Base-by-base conservation (phyloP, 2,797 vertebrate species). In the Pachyuromys duprasi region DNA sequence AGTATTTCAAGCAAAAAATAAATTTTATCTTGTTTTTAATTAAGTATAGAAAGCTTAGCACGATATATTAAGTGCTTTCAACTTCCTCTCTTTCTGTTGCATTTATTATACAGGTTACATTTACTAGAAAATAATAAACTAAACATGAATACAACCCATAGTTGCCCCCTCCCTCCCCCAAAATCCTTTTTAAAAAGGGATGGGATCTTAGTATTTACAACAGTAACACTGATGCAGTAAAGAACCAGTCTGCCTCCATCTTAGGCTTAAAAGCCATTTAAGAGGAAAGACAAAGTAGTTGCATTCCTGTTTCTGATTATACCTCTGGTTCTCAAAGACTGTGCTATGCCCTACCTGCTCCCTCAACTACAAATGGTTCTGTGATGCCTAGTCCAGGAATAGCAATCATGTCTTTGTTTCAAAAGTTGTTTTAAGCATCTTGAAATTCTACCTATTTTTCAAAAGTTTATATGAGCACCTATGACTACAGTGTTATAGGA, bases 1-100 rank as follows among this genome's bases (percentile, higher is more conserved):
- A 72, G n/a, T 20, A 57, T 70, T 72, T 72, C 36, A 87, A 20
- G 14, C n/a, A 84, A 91, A 72, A 89, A 96, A 90, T 81, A 33
- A 93, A 60, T 79, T 89, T 79, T 83, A 76, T 67, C 13, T 33
- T 62, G 31, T 33, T 82, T 91, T 36, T 78, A 62, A 81, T 65
- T 22, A 0, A 84, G 72, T 39, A 31, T 72, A 72, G 42, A 70
- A 96, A 89, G 20, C 22, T 57, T 80, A 67, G 8, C 15, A n/a
- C 2, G n/a, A 39, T n/a, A 49, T 28, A 67, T n/a, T n/a, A 67
- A 67, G 22, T 53, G 2, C 20, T 28, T 33, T 80, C 42, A 86
- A 74, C 63, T 72, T 79, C 45, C 15, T 89, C 18, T 42, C 26
- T 74, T 60, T 89, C 6, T 74, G n/a, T 86, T 55, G 7, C 13